Evolutionary conservation across 2,797 vertebrate species (phyloP), one percentile per base, ranked within the genome.

Genomic region (Dendrocincla tyrannina): DNA sequence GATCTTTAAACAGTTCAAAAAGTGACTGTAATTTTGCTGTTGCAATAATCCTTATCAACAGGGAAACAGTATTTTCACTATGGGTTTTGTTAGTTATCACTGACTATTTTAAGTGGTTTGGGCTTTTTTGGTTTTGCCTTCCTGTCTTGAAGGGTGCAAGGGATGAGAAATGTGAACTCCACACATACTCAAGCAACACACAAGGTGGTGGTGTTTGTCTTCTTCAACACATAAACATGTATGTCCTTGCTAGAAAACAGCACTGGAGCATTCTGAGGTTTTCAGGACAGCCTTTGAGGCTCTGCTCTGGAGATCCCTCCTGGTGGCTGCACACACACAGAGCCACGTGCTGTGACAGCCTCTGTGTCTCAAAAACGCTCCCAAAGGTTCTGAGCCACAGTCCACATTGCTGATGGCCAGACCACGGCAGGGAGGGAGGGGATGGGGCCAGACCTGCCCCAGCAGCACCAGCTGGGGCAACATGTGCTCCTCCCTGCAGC

Each of bases 401-500:
- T 23, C 53, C 13, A 2, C 2, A 20, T 63, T 52, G 68, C 19
- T 16, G 15, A 50, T 33, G 9, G 64, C 25, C 41, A 32, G 46
- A 7, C 6, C 4, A 4, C 0, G 14, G 30, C 27, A 67, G 69
- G 22, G 30, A 44, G 42, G n/a, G 25, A 41, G 52, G 35, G 22
- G 46, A 87, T 3, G 19, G 42, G 28, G 74, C 23, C 63, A 50
- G 63, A 49, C 17, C 42, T 76, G 53, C 28, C 17, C 30, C 63
- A 35, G 13, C 27, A 49, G 28, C 50, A 53, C 33, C 67, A 52
- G 27, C 27, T 35, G 19, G 50, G 4, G 49, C 70, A 20, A 46
- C 23, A 7, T 1, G 0, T 1, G 4, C 67, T 77, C 49, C 42
- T 25, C 1, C 2, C 44, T n/a, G 70, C 75, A 52, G 74, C 42